Evolutionary conservation across 1,140 invertebrate species (phyloP), one percentile per base, ranked within the genome.

Genomic region (Pentalonia nigronervosa): DNA sequence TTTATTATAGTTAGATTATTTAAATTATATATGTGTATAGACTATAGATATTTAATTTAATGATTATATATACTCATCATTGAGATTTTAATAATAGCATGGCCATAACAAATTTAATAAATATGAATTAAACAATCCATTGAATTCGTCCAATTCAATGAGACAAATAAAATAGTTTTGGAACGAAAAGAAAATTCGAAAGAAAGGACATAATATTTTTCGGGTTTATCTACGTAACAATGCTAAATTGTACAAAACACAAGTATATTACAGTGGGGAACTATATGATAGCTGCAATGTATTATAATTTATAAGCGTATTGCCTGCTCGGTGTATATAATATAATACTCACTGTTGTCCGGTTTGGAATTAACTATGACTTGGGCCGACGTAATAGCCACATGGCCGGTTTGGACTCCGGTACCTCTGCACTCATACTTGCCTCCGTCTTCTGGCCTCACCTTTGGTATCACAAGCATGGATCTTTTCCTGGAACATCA

Each of bases 401-500:
- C 91, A 67, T 93, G 89, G 53, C 76, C 91, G 60, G 94, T 94
- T n/a, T 76, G 93, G 21, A 94, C 94, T 93, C 94, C 92, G 11
- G 94, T 94, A 25, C 97, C 97, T 94, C 97, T 96, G 95, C 97
- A 97, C 95, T 97, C 97, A 95, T 97, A 97, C 94, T 95, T 96
- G 94, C 97, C 97, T 93, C 96, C 96, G 96, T 97, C 97, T 95
- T 97, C 96, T 94, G 95, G 96, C 94, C 96, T 96, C 94, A 97
- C 97, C 94, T 96, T 96, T 94, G 96, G 96, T 95, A 97, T 97
- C 94, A 97, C 96, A 95, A 97, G 96, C 95, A 97, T 96, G 95
- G 97, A 97, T 96, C 97, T 96, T 96, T 97, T 97, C 95, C 97
- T 97, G 93, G 23, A 94, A 94, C 60, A 91, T 21, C 56, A 76